Percentiles rank a stretch among this genome's conserved stretches.
phyloP scores from a whole-genome alignment of 1,140 invertebrate species.

The Phthorimaea operculella region DNA sequence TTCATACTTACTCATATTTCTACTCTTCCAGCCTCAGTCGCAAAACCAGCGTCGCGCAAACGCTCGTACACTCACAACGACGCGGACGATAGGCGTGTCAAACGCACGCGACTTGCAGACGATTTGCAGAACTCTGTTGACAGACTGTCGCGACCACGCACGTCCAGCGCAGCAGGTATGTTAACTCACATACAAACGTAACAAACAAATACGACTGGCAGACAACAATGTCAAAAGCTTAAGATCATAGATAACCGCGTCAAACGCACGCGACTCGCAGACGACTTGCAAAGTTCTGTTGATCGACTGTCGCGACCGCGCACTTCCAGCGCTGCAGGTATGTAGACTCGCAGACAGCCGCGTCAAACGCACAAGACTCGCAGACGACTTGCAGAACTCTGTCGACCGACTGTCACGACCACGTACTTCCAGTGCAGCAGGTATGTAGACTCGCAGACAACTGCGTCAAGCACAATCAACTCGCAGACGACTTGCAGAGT shows the following conservation, averaged over 20 bases:
- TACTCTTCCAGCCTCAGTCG: neutral
- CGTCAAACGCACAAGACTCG: conserved; percentile 34
- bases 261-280: conserved; percentile 36
- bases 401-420: conserved; percentile 31
- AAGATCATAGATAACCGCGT: conserved; percentile 17
- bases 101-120: conserved; percentile 34
- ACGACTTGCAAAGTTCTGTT: conserved; percentile 28
- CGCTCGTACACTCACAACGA: conserved; percentile 49
- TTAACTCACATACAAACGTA: neutral
- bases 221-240: no score
- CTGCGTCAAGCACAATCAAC: neutral
- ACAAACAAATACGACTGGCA: neutral
- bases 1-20: no score
- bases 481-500: no score
- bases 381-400: conserved; percentile 28
- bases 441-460: conserved; percentile 13
- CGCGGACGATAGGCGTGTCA: conserved; percentile 25
- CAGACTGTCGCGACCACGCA: conserved; percentile 32
- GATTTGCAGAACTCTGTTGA: conserved; percentile 30
- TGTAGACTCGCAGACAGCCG: conserved; percentile 8
- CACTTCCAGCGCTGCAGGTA: conserved; percentile 41
- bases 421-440: conserved; percentile 36
- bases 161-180: conserved; percentile 37
- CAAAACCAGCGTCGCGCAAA: conserved; percentile 31
- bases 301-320: conserved; percentile 32